Evolutionary conservation across 2,797 vertebrate species (phyloP), one percentile per base, ranked within the genome.

Genomic region (Poeciliopsis turneri): DNA sequence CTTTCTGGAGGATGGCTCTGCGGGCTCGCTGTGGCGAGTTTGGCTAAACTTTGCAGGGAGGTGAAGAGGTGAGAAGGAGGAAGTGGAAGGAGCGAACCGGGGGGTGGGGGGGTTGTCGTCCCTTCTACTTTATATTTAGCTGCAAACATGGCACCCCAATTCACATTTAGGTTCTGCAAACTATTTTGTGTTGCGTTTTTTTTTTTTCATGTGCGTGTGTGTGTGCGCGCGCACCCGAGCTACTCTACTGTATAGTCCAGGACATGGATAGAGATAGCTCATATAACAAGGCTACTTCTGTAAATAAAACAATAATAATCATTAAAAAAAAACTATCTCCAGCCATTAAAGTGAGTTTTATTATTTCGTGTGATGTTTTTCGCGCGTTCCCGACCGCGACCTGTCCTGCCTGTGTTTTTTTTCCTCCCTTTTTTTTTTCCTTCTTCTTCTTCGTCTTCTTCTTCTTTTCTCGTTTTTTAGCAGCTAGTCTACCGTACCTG

Each of bases 401-500:
- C 73, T 72, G 86, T 89, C 89, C 81, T 39, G 86, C 89, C 89
- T 84, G 88, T 81, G 76, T 83, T 79, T 75, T 45, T 39, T 45
- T 61, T 33, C 69, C 20, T 23, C 51, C 36, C 47, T n/a, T 45
- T 30, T 39, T n/a, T 53, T 51, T 13, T 43, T 49, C n/a, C 18
- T 53, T 73, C 46, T 39, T n/a, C 4, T 16, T 15, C 33, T 11
- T 49, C 20, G 39, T 73, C 46, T n/a, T n/a, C 4, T 16, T 15
- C 33, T 11, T 57, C 39, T 41, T 41, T 41, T 41, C 39, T 41
- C 39, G 7, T 41, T 74, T 86, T 86, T 86, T 87, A 70, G 41
- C 68, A 45, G 68, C 68, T 70, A 70, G 68, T 45, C 68, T 91
- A 93, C 94, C 87, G 93, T 96, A 96, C 95, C 96, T 96, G 94